Evolutionary conservation across 2,888 invertebrate genomes (phyloP), one percentile per base, ranked within the genome.

Genomic region (Troides helena): DNA sequence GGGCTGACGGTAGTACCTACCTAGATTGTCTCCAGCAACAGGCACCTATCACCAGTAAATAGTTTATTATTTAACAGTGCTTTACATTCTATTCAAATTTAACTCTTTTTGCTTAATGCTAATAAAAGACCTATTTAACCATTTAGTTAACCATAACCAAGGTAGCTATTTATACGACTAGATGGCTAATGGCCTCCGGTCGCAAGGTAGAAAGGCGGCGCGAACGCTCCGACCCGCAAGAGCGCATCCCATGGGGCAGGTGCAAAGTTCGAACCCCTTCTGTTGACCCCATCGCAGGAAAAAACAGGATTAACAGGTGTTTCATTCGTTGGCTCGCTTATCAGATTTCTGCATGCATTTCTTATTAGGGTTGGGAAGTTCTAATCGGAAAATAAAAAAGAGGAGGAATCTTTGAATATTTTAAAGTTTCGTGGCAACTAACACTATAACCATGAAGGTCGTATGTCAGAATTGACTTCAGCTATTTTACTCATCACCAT

Each of bases 281-380:
- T 59, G 43, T 59, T 64, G 67, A 56, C 67, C 67, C 70, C 67
- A 43, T 46, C 64, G 62, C 43, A 12, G 60, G 58, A 62, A 62
- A 53, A 63, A 63, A 70, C 70, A 67, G 61, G 61, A 67, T 62
- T 65, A 71, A 71, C 70, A 71, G 70, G 70, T 71, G 70, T 61
- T 65, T 67, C 65, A 66, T 59, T 67, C 67, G 60, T 67, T 67
- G 50, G 25, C 25, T 30, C 59, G 46, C 67, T 71, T 71, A 71
- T 71, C 70, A 65, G 70, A 71, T 71, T 67, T 71, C 70, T 67
- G 70, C 70, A 67, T 71, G 70, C 70, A 67, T 67, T 67, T 67
- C 67, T 65, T 67, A 64, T 69, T 57, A 65, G 69, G 62, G 56
- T 6, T 46, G 61, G 50, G 39, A 14, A 25, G 64, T 63, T 60